Evolutionary conservation across 2,113 vertebrate genomes (phyloP).

Genomic region (Neolamprologus longior): DNA sequence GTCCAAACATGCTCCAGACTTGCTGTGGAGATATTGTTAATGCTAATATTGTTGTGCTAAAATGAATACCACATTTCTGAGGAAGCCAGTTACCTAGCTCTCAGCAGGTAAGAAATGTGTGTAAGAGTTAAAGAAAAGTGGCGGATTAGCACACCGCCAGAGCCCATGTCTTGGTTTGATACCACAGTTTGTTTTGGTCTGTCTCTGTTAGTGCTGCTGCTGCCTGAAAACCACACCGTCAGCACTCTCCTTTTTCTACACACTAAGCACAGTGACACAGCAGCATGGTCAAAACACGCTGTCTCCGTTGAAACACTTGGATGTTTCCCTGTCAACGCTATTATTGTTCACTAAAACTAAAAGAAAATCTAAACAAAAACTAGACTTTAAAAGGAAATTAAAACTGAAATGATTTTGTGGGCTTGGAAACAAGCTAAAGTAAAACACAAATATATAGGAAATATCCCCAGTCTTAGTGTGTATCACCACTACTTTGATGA

Average conservation of each 20-base stretch:
- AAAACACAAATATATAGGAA: not conserved
- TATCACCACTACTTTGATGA: not conserved
- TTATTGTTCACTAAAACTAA: not conserved
- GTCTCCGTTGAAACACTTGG: not conserved
- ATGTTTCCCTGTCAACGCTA: not conserved
- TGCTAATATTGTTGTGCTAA: not conserved
- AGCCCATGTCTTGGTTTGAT: not conserved
- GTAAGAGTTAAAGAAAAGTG: not conserved
- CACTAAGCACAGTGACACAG: conserved; percentile 31
- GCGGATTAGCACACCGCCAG: not conserved
- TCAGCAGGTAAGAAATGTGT: not conserved
- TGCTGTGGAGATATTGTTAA: not conserved
- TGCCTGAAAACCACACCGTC: not conserved
- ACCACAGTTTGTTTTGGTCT: not conserved
- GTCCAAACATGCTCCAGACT: not conserved
- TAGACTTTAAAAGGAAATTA: not conserved
- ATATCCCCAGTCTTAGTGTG: not conserved
- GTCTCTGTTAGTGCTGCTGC: not conserved
- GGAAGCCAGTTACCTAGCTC: not conserved
- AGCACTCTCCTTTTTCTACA: not conserved
- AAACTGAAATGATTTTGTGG: not conserved
- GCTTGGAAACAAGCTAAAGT: not conserved
- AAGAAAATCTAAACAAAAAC: not conserved
- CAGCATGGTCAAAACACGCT: not conserved
- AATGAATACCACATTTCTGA: not conserved